Percentiles rank a stretch among this genome's conserved stretches.
phyloP scores from a whole-genome alignment of 1,140 invertebrate species.

The Pantala flavescens region DNA sequence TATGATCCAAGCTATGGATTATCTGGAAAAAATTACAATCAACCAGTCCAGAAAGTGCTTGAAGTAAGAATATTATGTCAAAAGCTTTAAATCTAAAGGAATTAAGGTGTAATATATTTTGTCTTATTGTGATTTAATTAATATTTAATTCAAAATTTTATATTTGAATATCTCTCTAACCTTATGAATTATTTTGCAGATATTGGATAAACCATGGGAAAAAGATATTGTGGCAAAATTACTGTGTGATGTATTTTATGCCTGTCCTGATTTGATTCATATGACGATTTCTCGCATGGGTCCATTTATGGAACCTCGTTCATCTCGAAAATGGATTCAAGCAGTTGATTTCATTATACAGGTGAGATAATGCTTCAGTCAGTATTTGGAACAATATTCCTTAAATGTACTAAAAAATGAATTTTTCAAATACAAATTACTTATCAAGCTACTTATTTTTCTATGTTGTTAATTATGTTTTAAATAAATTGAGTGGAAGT shows the following conservation, averaged over 20 bases:
- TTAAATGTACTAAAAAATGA: too few species aligned
- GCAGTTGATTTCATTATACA: conserved; percentile 41
- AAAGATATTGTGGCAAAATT: conserved; percentile 49
- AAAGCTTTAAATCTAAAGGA: background rate
- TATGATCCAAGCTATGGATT: conserved; percentile 47
- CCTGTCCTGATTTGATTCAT: conserved; percentile 61
- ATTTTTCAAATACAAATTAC: too few species aligned
- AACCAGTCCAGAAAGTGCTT: conserved; percentile 49
- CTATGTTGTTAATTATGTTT: too few species aligned
- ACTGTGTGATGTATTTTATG: conserved; percentile 50
- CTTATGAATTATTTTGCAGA: conserved; percentile 29
- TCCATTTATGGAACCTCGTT: conserved; percentile 45
- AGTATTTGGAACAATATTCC: background rate
- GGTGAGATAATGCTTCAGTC: conserved; percentile 32
- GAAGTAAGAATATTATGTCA: conserved; percentile 29
- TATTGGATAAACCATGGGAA: conserved; percentile 48
- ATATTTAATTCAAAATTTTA: background rate
- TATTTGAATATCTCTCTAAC: background rate
- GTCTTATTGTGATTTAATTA: background rate
- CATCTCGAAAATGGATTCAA: conserved; percentile 45
- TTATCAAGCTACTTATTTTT: too few species aligned
- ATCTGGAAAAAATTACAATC: conserved; percentile 46
- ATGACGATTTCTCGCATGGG: conserved; percentile 46
- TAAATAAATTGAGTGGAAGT: too few species aligned
- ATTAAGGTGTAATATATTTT: background rate